Evolutionary conservation across 2,113 vertebrate species (phyloP).

Genomic region (Chiloscyllium plagiosum): DNA sequence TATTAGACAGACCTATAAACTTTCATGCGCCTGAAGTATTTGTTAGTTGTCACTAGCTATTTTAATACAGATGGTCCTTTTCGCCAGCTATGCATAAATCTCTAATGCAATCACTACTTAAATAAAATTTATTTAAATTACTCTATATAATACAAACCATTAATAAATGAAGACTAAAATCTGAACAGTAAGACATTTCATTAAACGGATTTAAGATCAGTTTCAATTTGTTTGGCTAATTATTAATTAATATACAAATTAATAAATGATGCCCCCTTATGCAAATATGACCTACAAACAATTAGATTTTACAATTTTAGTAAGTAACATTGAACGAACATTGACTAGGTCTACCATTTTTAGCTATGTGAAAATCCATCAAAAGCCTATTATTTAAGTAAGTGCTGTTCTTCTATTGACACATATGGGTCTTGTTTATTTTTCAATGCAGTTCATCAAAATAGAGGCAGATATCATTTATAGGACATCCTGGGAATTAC

Average conservation of each 20-base stretch:
- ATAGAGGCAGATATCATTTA: neutral
- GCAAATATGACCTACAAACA: neutral
- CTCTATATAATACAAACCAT: neutral
- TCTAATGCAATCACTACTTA: neutral
- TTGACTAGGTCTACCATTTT: neutral
- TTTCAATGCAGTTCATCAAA: neutral
- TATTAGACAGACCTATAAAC: neutral
- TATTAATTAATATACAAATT: neutral
- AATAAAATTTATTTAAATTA: neutral
- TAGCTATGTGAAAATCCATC: neutral
- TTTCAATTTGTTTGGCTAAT: neutral
- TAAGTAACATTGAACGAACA: neutral
- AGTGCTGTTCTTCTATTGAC: neutral
- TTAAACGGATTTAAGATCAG: neutral
- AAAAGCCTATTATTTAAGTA: neutral
- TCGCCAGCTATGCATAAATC: neutral
- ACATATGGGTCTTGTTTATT: neutral
- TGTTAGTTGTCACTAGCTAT: neutral
- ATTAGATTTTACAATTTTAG: conserved; percentile 6
- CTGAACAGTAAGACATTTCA: neutral
- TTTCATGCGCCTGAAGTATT: neutral
- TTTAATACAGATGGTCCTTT: neutral
- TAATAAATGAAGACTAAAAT: neutral
- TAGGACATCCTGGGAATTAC: neutral
- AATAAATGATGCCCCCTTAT: neutral